Conservation (phyloP, 1,140 invertebrate species). For the Choristoneura fumiferana region DNA sequence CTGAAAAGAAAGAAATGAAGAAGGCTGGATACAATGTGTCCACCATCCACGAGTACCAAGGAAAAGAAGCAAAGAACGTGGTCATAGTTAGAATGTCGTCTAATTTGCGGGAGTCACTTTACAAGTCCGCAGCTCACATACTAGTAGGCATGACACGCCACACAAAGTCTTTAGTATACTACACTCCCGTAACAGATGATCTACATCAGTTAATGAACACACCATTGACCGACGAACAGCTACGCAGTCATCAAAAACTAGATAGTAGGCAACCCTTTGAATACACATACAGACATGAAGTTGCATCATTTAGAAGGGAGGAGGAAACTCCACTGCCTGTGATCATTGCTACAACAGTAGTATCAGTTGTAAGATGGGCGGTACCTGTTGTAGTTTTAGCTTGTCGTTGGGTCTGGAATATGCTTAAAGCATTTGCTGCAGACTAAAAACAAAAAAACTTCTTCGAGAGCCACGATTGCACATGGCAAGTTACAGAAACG, state of each 20-base stretch:
- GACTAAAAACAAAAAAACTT: too few species aligned
- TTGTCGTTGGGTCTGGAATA: too few species aligned
- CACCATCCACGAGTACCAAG: neutral
- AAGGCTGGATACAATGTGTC: neutral
- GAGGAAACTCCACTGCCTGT: too few species aligned
- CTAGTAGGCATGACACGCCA: neutral
- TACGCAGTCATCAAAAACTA: neutral
- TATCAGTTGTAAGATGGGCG: too few species aligned
- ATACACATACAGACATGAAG: too few species aligned
- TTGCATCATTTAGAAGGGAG: too few species aligned
- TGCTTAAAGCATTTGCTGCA: too few species aligned
- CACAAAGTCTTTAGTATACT: neutral
- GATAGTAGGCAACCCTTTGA: too few species aligned
- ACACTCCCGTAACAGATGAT: neutral
- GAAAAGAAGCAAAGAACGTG: neutral
- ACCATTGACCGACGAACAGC: neutral
- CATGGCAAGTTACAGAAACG: too few species aligned
- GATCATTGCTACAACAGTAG: too few species aligned
- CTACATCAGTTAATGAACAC: neutral
- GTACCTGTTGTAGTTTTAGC: too few species aligned
- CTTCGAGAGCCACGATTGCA: too few species aligned
- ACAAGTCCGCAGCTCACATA: neutral
- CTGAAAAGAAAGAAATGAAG: conserved; percentile 1
- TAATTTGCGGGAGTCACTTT: neutral
- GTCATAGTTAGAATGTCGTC: neutral